Base-by-base conservation (phyloP, 1,140 invertebrate genomes). In the Temnothorax curvispinosus region DNA sequence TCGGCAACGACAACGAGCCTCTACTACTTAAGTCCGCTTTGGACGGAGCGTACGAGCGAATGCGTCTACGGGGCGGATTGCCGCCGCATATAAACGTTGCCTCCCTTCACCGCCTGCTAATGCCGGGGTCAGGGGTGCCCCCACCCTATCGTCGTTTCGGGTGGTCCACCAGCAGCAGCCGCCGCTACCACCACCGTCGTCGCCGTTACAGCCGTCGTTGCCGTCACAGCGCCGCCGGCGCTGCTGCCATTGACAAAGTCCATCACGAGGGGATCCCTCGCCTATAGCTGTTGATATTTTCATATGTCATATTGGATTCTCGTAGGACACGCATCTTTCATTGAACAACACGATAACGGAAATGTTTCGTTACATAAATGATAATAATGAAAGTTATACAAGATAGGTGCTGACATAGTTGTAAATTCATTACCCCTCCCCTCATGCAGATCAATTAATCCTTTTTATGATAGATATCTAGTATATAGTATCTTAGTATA, bases 1-100 rank as follows among this genome's bases (percentile, higher is more conserved):
- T 38, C 54, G 67, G 67, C 67, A 67, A 52, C 78, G 27, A 62
- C 27, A 60, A 76, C 86, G 38, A 56, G 47, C 76, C 41, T 54
- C 80, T 84, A 76, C 75, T 74, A 86, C 82, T 47, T 86, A 86
- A 92, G 90, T 93, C 93, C 94, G 93, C 94, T 95, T 94, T 93
- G 93, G 90, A 93, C 93, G 94, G 94, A 94, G 94, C 94, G 93
- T 94, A 95, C 94, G 93, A 95, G 94, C 95, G 94, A 95, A 95
- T 95, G 95, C 94, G 94, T 92, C 92, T 89, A 93, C 93, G 89
- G 95, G 95, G 94, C 95, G 93, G 93, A 93, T 95, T 93, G 93
- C 88, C 87, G 92, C 90, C 88, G 94, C 94, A 94, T 95, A 95
- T 95, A 95, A 95, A 95, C 94, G 94, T 94, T 95, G 92, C 94